Percentiles rank a stretch among this genome's conserved stretches.
These are phyloP conservation scores for Caenorhabditis inopinata DNA, from an alignment of 1,140 invertebrate species.

Conservation along the genomic window DNA sequence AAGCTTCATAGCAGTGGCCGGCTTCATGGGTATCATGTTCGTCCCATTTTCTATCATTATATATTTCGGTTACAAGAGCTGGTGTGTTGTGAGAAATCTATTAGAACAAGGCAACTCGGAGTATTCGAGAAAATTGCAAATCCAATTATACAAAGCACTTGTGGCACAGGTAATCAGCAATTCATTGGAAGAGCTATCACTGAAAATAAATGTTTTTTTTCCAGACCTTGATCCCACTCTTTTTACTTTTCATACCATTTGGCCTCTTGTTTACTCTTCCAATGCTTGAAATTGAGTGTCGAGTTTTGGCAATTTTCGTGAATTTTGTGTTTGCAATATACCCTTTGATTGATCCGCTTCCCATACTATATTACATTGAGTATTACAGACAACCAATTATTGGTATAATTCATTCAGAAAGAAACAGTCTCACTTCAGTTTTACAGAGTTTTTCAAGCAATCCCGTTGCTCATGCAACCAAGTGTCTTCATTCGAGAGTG, in stretches of 20 bases:
- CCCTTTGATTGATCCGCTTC: neutral
- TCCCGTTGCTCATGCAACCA: too few relatives aligned
- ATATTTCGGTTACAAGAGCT: neutral
- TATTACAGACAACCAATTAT: neutral
- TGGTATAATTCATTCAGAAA: too few relatives aligned
- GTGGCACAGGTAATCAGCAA: conserved; percentile 16
- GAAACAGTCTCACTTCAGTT: too few relatives aligned
- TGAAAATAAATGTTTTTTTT: neutral
- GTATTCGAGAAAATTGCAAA: neutral
- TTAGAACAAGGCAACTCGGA: neutral
- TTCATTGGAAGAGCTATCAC: too few relatives aligned
- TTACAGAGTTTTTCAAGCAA: too few relatives aligned
- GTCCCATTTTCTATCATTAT: neutral
- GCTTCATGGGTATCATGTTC: too few relatives aligned
- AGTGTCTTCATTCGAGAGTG: too few relatives aligned
- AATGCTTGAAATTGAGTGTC: neutral
- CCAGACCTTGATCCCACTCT: neutral
- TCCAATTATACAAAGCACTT: neutral
- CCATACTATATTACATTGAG: neutral
- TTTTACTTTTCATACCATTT: neutral
- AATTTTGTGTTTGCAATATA: neutral
- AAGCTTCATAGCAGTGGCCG: too few relatives aligned
- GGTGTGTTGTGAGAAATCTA: neutral
- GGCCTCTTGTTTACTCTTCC: neutral
- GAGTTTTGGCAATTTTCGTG: neutral